Conservation (phyloP, 2,113 vertebrate genomes). For the Cyanocitta stelleri region DNA sequence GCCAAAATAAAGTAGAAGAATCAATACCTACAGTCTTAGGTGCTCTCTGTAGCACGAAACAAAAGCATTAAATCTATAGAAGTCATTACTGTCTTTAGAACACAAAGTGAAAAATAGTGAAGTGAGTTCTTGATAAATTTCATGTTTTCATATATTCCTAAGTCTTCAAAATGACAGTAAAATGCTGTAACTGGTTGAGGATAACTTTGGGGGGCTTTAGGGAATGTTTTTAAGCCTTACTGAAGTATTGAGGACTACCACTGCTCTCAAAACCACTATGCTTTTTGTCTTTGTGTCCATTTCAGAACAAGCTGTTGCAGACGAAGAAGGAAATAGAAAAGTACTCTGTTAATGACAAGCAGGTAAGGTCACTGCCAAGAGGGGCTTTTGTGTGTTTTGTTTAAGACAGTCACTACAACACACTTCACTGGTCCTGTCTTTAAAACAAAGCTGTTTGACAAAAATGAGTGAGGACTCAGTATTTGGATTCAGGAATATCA, state of each 20-base stretch:
- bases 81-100: not conserved
- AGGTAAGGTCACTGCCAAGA: slow-evolving; percentile 75
- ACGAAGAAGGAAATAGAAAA: slow-evolving; percentile 96
- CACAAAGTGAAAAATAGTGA: not conserved
- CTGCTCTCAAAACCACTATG: not conserved
- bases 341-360: slow-evolving; percentile 91
- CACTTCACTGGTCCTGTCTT: not conserved
- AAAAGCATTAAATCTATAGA: not conserved
- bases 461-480: not conserved
- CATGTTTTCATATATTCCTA: not conserved
- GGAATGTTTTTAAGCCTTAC: not conserved
- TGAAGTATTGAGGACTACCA: not conserved
- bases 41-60: not conserved
- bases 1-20: not conserved
- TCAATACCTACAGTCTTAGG: not conserved
- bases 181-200: not conserved
- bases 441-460: not conserved
- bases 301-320: slow-evolving; percentile 87
- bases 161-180: not conserved
- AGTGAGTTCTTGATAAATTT: not conserved
- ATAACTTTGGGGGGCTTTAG: not conserved
- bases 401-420: not conserved
- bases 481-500: not conserved
- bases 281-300: not conserved
- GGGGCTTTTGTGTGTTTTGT: not conserved